A percentile compares a stretch with the other conserved stretches of the same genome.
These are phyloP conservation scores for Ciconia nigra DNA, from an alignment of 2,797 vertebrate genomes.

Conservation along the genomic window DNA sequence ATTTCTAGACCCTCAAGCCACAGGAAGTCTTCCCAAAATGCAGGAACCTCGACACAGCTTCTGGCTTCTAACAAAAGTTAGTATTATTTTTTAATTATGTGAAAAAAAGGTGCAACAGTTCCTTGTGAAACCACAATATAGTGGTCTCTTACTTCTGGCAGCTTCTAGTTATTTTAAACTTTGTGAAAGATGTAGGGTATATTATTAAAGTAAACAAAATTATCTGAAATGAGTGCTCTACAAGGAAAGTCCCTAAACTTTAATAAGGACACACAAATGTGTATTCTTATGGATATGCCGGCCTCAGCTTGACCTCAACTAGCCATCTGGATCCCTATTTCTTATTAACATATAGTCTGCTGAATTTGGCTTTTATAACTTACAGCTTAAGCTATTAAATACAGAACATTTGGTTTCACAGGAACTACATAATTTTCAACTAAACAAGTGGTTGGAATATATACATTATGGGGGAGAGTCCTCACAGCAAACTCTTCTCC, in stretches of 20 bases:
- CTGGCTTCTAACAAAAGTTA: background rate
- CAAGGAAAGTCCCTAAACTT: background rate
- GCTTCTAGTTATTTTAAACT: background rate
- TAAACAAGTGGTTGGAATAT: background rate
- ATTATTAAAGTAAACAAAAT: background rate
- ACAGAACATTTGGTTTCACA: background rate
- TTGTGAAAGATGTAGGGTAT: background rate
- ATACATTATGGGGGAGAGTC: background rate
- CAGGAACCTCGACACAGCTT: background rate
- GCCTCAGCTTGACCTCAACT: background rate
- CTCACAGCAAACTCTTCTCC: background rate
- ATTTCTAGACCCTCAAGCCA: background rate
- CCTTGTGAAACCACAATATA: background rate
- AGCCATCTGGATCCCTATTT: background rate
- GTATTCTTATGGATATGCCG: background rate
- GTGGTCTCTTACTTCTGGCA: background rate
- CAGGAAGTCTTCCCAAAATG: background rate
- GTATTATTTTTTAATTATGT: background rate
- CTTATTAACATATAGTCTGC: background rate
- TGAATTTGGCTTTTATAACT: background rate
- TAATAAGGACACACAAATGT: background rate
- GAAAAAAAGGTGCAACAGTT: background rate
- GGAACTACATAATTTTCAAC: background rate
- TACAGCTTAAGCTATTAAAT: background rate
- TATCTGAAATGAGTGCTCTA: background rate